Percentiles rank a stretch among this genome's conserved stretches.
Evolutionary conservation across 2,113 vertebrate genomes (phyloP).

Genomic region (Osmerus mordax): DNA sequence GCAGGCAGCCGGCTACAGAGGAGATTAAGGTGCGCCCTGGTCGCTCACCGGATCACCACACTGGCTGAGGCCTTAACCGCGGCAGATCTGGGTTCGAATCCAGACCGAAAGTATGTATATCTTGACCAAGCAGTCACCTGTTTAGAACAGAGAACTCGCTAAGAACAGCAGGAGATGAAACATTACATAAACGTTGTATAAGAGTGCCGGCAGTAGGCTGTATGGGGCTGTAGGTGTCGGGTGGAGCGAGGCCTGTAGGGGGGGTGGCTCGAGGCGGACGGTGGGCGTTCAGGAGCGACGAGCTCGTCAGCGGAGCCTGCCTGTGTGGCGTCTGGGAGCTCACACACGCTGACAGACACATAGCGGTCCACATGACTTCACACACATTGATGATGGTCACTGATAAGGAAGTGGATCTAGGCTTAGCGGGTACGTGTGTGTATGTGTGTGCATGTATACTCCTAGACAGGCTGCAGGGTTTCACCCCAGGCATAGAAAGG

Average conservation of each 20-base stretch:
- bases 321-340: slow-evolving; percentile 39
- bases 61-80: too few relatives aligned
- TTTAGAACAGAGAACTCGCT: too few relatives aligned
- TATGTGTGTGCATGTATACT: slow-evolving; percentile 4
- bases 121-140: too few relatives aligned
- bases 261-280: not conserved
- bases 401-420: slow-evolving; percentile 50
- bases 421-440: slow-evolving; percentile 43
- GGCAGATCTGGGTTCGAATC: too few relatives aligned
- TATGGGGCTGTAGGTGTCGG: not conserved
- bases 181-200: too few relatives aligned
- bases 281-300: slow-evolving; percentile 50
- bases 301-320: slow-evolving; percentile 47
- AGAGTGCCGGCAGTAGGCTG: not conserved
- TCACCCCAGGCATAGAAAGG: not conserved
- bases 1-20: too few relatives aligned
- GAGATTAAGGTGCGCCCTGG: too few relatives aligned
- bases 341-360: slow-evolving; percentile 48
- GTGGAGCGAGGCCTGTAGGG: not conserved
- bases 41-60: too few relatives aligned
- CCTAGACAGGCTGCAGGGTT: not conserved
- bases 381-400: slow-evolving; percentile 48
- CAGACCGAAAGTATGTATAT: too few relatives aligned
- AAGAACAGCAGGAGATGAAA: too few relatives aligned
- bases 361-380: slow-evolving; percentile 71